These are phyloP conservation scores for Saturnia pavonia DNA, from an alignment of 2,888 invertebrate species.

Conservation along the genomic window DNA sequence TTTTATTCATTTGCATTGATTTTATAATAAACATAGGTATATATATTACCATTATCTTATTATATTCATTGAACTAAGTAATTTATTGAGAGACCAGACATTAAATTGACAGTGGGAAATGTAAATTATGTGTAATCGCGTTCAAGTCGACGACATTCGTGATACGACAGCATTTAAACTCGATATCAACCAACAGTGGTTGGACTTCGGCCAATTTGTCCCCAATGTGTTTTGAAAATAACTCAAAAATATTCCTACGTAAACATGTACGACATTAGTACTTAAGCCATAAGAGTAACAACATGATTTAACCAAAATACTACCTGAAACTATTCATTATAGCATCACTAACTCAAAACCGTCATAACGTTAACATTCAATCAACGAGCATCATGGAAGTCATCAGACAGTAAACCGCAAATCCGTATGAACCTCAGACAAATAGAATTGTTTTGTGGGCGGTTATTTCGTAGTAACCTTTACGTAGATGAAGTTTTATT, in stretches of 20 bases:
- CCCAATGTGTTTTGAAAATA: conserved; percentile 53
- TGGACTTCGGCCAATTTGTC: conserved; percentile 67
- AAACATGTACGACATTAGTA: conserved; percentile 23
- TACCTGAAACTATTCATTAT: conserved; percentile 7
- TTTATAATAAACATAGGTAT: background rate
- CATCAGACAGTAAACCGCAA: conserved; percentile 14
- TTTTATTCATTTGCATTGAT: conserved; percentile 5
- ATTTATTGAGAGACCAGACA: conserved; percentile 27
- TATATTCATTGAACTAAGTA: conserved; percentile 16
- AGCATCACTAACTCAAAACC: background rate
- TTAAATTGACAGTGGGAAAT: conserved; percentile 54
- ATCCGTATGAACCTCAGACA: conserved; percentile 12
- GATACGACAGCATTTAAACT: conserved; percentile 64
- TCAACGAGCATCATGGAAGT: background rate
- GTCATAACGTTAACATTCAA: background rate
- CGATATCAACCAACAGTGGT: conserved; percentile 55
- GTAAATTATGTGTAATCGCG: conserved; percentile 66
- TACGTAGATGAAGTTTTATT: conserved; percentile 4
- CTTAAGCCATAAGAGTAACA: conserved; percentile 3
- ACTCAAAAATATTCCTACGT: conserved; percentile 34
- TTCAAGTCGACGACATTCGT: conserved; percentile 59
- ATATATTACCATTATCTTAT: conserved; percentile 22
- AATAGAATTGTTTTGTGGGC: background rate
- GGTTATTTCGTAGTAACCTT: background rate
- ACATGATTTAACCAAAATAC: background rate